Conservation (phyloP, 2,888 invertebrate genomes). For the Drosophila picticornis region DNA sequence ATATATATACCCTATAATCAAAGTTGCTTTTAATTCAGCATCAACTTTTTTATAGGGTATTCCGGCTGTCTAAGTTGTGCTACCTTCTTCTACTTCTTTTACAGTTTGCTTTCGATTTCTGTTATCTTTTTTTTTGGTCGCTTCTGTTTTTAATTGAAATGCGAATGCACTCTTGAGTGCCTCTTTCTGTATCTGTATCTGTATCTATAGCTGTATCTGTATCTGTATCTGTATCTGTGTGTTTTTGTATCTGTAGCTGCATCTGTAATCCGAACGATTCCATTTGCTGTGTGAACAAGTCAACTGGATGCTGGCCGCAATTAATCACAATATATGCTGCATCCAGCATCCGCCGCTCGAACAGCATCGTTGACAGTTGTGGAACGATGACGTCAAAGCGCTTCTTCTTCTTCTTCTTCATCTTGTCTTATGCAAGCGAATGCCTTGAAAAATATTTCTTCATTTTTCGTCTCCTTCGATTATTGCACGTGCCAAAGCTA, state of each 20-base stretch:
- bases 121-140: slow-evolving; percentile 43
- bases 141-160: slow-evolving; percentile 77
- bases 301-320: slow-evolving; percentile 30
- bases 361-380: slow-evolving; percentile 34
- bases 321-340: slow-evolving; percentile 60
- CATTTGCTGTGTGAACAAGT: slow-evolving; percentile 50
- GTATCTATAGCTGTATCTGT: slow-evolving; percentile 8
- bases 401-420: neutral
- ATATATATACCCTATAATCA: neutral
- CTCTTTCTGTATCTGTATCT: slow-evolving; percentile 21
- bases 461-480: slow-evolving; percentile 5
- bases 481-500: slow-evolving; percentile 57
- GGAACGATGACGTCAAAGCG: slow-evolving; percentile 61
- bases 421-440: slow-evolving; percentile 58
- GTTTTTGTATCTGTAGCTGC: slow-evolving; percentile 13
- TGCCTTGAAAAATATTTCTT: slow-evolving; percentile 33
- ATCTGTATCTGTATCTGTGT: slow-evolving; percentile 15
- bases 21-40: neutral
- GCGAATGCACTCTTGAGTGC: slow-evolving; percentile 79
- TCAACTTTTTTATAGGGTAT: slow-evolving; percentile 20
- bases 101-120: slow-evolving; percentile 35
- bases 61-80: neutral
- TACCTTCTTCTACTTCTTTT: slow-evolving; percentile 13
- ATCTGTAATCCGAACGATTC: slow-evolving; percentile 20
- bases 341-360: slow-evolving; percentile 41